A percentile compares a stretch with the other conserved stretches of the same genome.
Evolutionary conservation across 1,140 invertebrate species (phyloP).

Genomic region (Asbolus verrucosus): DNA sequence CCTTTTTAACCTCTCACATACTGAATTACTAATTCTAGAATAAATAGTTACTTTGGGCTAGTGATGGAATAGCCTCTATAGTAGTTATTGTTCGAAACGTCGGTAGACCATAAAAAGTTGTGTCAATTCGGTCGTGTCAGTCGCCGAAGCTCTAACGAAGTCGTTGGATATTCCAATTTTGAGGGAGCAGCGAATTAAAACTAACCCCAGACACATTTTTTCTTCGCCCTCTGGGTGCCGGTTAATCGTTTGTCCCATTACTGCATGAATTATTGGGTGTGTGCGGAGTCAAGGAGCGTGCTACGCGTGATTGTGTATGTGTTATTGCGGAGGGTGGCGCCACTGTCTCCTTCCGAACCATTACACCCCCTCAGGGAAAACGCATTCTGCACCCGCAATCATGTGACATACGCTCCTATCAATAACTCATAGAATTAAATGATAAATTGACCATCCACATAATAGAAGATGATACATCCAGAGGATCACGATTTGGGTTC

Average conservation of each 20-base stretch:
- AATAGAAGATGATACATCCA: conserved; percentile 19
- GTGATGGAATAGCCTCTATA: too few species aligned
- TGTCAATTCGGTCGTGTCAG: too few species aligned
- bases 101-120: too few species aligned
- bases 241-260: conserved; percentile 50
- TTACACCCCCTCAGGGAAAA: conserved; percentile 39
- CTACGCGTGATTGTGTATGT: conserved; percentile 49
- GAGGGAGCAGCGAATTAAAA: conserved; percentile 28
- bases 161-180: too few species aligned
- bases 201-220: conserved; percentile 33
- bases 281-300: conserved; percentile 46
- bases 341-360: conserved; percentile 47
- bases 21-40: too few species aligned
- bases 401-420: conserved; percentile 45
- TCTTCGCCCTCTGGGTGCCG: conserved; percentile 24
- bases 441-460: conserved; percentile 41
- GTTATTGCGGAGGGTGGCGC: conserved; percentile 47
- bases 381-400: conserved; percentile 8
- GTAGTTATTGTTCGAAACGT: too few species aligned
- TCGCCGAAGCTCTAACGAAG: too few species aligned
- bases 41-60: too few species aligned
- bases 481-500: background rate
- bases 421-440: conserved; percentile 43
- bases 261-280: conserved; percentile 48
- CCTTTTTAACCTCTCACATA: too few species aligned